Conservation (phyloP, 1,140 invertebrate species). For the Gonioctena quinquepunctata region DNA sequence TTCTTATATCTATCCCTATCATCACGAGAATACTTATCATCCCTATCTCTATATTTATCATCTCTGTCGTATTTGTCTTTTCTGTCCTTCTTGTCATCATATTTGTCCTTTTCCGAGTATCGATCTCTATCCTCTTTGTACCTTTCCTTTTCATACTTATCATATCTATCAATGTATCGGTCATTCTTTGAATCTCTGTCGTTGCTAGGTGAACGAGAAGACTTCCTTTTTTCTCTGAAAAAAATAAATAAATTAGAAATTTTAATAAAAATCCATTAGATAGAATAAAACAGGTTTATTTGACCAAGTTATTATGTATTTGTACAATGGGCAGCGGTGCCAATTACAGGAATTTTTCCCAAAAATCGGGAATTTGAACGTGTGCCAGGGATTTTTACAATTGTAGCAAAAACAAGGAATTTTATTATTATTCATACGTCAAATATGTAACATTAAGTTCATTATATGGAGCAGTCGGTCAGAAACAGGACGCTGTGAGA, state of each 20-base stretch:
- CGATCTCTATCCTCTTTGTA: slow-evolving; percentile 44
- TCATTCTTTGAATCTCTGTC: slow-evolving; percentile 46
- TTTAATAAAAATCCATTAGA: too few species aligned
- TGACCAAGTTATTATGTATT: too few species aligned
- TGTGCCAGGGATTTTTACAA: too few species aligned
- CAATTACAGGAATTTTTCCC: too few species aligned
- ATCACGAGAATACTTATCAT: slow-evolving; percentile 34
- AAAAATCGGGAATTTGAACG: too few species aligned
- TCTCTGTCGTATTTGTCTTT: slow-evolving; percentile 38
- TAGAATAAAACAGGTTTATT: too few species aligned
- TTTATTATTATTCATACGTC: too few species aligned
- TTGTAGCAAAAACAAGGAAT: too few species aligned
- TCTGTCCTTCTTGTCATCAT: slow-evolving; percentile 37
- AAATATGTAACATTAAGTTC: too few species aligned
- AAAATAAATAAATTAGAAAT: slow-evolving; percentile 14
- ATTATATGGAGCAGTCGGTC: too few species aligned
- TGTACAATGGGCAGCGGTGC: too few species aligned
- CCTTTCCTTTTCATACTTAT: slow-evolving; percentile 39
- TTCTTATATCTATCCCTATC: slow-evolving; percentile 46
- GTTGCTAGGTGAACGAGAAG: slow-evolving; percentile 43
- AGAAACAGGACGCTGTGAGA: too few species aligned
- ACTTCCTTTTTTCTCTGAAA: slow-evolving; percentile 42
- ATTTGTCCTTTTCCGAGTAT: slow-evolving; percentile 41
- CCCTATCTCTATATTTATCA: slow-evolving; percentile 37
- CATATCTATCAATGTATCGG: slow-evolving; percentile 50